Base-by-base conservation (phyloP, 2,113 vertebrate genomes). In the Motacilla tschutschensis region DNA sequence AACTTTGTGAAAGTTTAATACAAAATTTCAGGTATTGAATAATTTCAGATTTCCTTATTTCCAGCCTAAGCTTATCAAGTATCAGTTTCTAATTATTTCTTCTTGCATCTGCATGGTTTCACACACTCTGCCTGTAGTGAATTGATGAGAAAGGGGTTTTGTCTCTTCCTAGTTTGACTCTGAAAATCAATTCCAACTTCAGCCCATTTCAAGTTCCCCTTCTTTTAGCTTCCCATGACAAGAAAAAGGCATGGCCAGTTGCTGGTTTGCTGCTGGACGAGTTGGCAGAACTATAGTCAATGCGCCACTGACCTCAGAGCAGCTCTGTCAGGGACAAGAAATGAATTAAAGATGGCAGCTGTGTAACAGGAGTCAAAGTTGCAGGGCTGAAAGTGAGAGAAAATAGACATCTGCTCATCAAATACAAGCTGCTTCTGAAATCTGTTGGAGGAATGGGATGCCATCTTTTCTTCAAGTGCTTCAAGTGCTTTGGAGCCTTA, bases 101-200 rank as follows among this genome's bases (percentile, higher is more conserved):
- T 69, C 18, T 62, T 63, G 16, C 0, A 0, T 55, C 47, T 58
- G 26, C 7, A 0, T 63, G 9, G 18, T 43, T 88, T 70, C 55
- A n/a, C 14, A 12, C 20, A 2, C 1, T 35, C 28, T 33, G 6
- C 4, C 2, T 2, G 1, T 13, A n/a, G 18, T 6, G 38, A 87
- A 16, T n/a, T 57, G 8, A 31, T 78, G 35, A 55, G 48, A 46
- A 59, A 51, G 25, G 1, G 0, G 0, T 33, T 9, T 44, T 63
- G 14, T 36, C 5, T 57, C 15, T 70, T 50, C 12, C 65, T 17
- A 41, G 36, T 13, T 57, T 75, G 9, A 1, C 22, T 72, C 65
- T 41, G 50, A 29, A 43, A 55, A 44, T 43, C 7, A 35, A 10
- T 14, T 41, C 9, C 33, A 62, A 25, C 29, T 24, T 35, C 28